A percentile compares a stretch with the other conserved stretches of the same genome.
Conservation (phyloP, 2,797 vertebrate genomes). For the Argentina silus region DNA sequence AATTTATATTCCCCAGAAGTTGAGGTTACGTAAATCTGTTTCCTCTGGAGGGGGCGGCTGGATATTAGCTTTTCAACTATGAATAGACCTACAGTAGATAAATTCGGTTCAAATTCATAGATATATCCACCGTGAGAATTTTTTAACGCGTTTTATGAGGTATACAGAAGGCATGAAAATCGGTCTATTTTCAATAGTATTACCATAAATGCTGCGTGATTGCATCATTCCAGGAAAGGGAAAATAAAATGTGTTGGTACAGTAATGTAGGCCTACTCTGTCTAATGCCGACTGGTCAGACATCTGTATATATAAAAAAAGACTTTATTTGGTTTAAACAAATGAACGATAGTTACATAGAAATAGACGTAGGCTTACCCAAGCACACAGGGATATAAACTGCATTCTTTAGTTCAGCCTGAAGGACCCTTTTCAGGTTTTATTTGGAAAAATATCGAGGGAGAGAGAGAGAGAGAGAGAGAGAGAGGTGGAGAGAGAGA, state of each 20-base stretch:
- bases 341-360: conserved; percentile 59
- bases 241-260: background rate
- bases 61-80: background rate
- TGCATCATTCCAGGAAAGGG: background rate
- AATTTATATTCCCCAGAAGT: conserved; percentile 32
- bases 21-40: conserved; percentile 8
- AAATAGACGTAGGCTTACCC: conserved; percentile 49
- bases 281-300: conserved; percentile 43
- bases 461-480: conserved; percentile 21
- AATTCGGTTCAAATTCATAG: background rate
- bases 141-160: background rate
- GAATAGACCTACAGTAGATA: background rate
- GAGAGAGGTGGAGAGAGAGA: conserved; percentile 27
- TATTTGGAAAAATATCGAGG: conserved; percentile 44
- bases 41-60: background rate
- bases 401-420: conserved; percentile 49
- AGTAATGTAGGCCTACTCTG: conserved; percentile 23
- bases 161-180: background rate
- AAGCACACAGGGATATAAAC: conserved; percentile 44
- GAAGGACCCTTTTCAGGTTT: conserved; percentile 45
- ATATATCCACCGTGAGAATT: background rate
- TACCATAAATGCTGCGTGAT: background rate
- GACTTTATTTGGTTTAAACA: conserved; percentile 43
- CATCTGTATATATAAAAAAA: background rate
- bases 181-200: background rate